Conservation (phyloP, 2,113 vertebrate species). For the Paratilapia polleni region DNA sequence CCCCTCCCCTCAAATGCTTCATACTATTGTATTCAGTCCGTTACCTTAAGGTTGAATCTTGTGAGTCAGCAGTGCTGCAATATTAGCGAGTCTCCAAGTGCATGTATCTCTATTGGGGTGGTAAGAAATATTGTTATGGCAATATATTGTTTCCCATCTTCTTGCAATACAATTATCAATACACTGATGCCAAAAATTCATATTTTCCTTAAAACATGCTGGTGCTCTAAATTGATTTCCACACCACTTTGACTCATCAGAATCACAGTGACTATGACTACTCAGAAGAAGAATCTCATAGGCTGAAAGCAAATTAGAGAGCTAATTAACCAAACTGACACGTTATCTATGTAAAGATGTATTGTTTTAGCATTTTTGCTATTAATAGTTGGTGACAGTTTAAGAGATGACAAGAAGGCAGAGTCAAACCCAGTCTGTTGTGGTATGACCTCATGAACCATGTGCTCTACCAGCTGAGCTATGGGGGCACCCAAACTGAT, state of each 20-base stretch:
- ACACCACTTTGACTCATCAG: background rate
- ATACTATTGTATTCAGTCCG: background rate
- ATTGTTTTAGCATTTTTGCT: background rate
- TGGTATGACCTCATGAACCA: too few species aligned
- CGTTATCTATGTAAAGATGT: background rate
- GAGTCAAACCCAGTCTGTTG: background rate
- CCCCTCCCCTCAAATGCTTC: background rate
- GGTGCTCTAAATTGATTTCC: background rate
- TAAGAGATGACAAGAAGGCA: background rate
- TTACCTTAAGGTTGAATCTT: background rate
- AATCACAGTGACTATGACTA: background rate
- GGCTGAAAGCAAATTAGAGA: background rate
- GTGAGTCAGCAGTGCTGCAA: background rate
- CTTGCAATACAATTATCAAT: background rate
- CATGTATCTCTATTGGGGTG: background rate
- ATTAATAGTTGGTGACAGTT: background rate
- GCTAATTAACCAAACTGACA: background rate
- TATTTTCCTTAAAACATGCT: background rate
- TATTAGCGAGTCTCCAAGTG: too few species aligned
- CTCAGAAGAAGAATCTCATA: background rate
- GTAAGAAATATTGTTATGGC: background rate
- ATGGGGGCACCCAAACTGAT: background rate
- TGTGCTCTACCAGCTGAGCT: too few species aligned
- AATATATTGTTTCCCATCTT: rapidly evolving
- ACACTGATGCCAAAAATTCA: background rate